Evolutionary conservation across 1,140 invertebrate genomes (phyloP).

Genomic region (Drosophila biarmipes): DNA sequence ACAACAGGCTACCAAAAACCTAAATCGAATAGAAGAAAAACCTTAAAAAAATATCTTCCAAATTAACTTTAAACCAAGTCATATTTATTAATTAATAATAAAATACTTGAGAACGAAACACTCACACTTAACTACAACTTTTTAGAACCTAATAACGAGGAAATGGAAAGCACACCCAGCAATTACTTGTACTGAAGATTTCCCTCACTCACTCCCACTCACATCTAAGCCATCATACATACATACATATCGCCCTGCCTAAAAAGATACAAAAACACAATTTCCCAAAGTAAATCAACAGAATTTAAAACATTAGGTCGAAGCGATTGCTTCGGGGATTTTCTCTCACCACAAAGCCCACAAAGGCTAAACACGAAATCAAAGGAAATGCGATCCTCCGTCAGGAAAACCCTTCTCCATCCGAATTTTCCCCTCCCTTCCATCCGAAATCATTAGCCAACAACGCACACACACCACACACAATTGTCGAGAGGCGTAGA

Average conservation of each 20-base stretch:
- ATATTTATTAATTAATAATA: constrained; percentile 52
- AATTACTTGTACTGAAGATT: constrained; percentile 57
- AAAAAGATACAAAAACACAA: constrained; percentile 25
- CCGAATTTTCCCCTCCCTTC: constrained; percentile 7
- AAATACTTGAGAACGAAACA: constrained; percentile 50
- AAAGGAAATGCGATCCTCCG: not conserved
- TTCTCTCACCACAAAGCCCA: constrained; percentile 1
- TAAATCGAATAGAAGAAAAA: constrained; percentile 44
- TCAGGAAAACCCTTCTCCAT: constrained; percentile 7
- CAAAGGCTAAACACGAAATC: not conserved
- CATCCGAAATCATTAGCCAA: constrained; percentile 21
- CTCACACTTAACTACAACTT: constrained; percentile 56
- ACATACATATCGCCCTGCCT: constrained; percentile 69
- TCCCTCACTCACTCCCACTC: constrained; percentile 24
- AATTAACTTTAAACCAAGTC: constrained; percentile 67
- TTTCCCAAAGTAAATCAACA: not conserved
- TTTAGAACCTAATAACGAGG: constrained; percentile 61
- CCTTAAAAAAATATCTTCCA: constrained; percentile 71
- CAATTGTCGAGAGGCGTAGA: constrained; percentile 65
- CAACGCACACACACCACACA: constrained; percentile 42
- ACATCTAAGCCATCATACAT: constrained; percentile 18
- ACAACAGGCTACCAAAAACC: constrained; percentile 36
- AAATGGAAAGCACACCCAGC: constrained; percentile 43
- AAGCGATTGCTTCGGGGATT: not conserved
- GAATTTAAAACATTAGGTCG: constrained; percentile 7